Base-by-base conservation (phyloP, 2,113 vertebrate species). In the Daubentonia madagascariensis region DNA sequence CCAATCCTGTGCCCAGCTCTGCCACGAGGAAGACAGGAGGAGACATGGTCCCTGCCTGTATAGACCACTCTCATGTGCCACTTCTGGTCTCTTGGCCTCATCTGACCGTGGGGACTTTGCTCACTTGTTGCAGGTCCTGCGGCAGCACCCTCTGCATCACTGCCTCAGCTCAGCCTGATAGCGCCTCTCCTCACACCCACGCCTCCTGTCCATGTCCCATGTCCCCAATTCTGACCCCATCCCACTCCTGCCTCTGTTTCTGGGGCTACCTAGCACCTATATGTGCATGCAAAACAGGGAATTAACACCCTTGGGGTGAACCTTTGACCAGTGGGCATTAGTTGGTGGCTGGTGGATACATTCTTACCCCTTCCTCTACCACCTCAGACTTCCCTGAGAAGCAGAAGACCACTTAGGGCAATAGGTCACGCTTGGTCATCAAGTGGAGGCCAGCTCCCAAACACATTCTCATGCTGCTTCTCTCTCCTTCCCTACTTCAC, bases 341-440 rank as follows among this genome's bases (percentile, higher is more conserved):
- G 12, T 23, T 70, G 28, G 40, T 37, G 50, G 65, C 35, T 28
- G 25, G n/a, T 50, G 37, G 65, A 73, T 32, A 72, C 37, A 52
- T 73, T 73, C 61, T 76, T 59, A 25, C n/a, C n/a, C 59, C 50
- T 63, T 83, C 61, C 50, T 54, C 54, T 72, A 10, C 40, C 43
- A 75, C 23, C 35, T 57, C 48, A 73, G 52, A 43, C 45, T 91
- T 88, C 87, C 78, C 72, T 43, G 61, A 76, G 91, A 52, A 80
- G 37, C 85, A 59, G 65, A 75, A 40, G 72, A 32, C 25, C 14
- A 68, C 37, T 54, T 23, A 32, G 73, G 67, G 40, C 48, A 35
- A 48, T 2, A n/a, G 54, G 68, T 72, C 52, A n/a, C 3, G 8
- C 63, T 67, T 52, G 68, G 40, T 65, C 18, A 10, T 43, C 50